Conservation (phyloP, 1,140 invertebrate genomes). For the Leptoteleia sp. region DNA sequence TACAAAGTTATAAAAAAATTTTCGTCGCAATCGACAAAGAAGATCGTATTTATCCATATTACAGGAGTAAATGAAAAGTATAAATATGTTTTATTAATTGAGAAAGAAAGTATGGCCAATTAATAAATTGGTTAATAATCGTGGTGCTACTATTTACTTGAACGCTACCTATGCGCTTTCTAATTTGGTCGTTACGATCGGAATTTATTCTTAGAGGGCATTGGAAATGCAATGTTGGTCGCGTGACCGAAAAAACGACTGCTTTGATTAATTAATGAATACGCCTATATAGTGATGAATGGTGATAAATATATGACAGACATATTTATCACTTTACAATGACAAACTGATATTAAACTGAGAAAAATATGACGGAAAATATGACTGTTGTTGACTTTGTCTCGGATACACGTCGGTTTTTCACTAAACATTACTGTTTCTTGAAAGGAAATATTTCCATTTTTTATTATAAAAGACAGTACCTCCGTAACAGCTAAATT, state of each 20-base stretch:
- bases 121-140: slow-evolving; percentile 52
- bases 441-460: too few species aligned
- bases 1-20: slow-evolving; percentile 58
- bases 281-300: too few species aligned
- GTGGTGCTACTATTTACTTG: slow-evolving; percentile 62
- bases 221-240: slow-evolving; percentile 39
- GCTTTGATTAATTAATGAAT: too few species aligned
- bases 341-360: too few species aligned
- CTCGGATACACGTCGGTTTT: too few species aligned
- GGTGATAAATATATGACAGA: too few species aligned
- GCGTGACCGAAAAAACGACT: slow-evolving; percentile 35
- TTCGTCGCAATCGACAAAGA: slow-evolving; percentile 49
- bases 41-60: slow-evolving; percentile 56
- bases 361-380: too few species aligned
- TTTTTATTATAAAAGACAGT: too few species aligned
- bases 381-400: too few species aligned
- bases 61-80: slow-evolving; percentile 54
- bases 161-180: slow-evolving; percentile 64
- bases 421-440: too few species aligned
- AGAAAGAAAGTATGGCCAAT: slow-evolving; percentile 28
- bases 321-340: too few species aligned
- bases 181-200: slow-evolving; percentile 65
- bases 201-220: slow-evolving; percentile 55
- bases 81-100: slow-evolving; percentile 35
- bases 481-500: too few species aligned